phyloP scores from a whole-genome alignment of 2,797 vertebrate species.

The Otolemur crassicaudatus region DNA sequence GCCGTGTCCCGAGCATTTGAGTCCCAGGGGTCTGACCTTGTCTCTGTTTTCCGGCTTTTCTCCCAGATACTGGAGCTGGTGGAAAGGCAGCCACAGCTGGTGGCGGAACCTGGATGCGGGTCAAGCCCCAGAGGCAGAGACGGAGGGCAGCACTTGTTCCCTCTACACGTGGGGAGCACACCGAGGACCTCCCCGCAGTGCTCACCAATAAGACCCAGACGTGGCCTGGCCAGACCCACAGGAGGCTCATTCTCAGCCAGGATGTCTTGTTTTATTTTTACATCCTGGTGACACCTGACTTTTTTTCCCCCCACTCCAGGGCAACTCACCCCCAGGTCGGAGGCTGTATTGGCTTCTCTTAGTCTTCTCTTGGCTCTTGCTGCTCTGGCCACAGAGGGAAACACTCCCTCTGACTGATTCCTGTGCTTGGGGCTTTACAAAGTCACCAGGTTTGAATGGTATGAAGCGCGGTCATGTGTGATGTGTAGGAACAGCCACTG shows the following conservation, averaged over 20 bases:
- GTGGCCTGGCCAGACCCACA: not conserved
- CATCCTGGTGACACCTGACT: no score
- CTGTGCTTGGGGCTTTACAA: no score
- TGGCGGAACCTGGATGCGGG: rapidly evolving
- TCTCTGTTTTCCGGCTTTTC: rapidly evolving
- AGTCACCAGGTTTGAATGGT: no score
- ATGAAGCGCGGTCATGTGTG: not conserved
- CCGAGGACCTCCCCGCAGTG: rapidly evolving
- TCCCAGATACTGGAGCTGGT: not conserved
- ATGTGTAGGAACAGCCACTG: not conserved
- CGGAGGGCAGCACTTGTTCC: not conserved
- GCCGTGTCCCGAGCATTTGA: not conserved
- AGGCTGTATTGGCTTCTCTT: no score
- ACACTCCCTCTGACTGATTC: not conserved
- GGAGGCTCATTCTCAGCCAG: rapidly evolving
- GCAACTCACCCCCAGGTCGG: no score
- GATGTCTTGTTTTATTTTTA: not conserved
- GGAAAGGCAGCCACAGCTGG: rapidly evolving
- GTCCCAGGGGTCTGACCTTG: not conserved
- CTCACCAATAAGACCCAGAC: not conserved
- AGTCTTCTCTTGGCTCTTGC: not conserved
- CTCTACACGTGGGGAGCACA: rapidly evolving
- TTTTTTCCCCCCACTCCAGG: not conserved
- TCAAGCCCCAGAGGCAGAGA: not conserved
- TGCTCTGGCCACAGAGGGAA: not conserved